Conservation (phyloP, 1,140 invertebrate species). For the Drosophila kepulauana region DNA sequence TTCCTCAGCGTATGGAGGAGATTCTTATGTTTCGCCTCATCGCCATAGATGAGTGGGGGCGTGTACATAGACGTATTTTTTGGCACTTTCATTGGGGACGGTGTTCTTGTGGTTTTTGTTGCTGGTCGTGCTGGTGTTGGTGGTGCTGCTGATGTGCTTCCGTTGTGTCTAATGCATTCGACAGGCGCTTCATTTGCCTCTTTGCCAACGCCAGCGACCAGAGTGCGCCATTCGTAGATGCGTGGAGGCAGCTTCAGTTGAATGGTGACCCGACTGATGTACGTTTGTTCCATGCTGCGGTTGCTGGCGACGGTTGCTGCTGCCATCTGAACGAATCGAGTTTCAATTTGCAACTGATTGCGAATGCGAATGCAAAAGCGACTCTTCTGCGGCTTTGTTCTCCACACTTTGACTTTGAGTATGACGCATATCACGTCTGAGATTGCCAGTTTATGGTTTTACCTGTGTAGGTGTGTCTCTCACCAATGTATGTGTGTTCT, state of each 20-base stretch:
- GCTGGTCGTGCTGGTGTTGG: constrained; percentile 11
- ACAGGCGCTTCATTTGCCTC: constrained; percentile 14
- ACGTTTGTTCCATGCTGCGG: constrained; percentile 49
- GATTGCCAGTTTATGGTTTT: constrained; percentile 22
- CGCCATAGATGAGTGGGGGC: constrained; percentile 60
- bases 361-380: constrained; percentile 36
- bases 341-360: constrained; percentile 65
- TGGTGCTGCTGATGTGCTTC: constrained; percentile 12
- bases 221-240: constrained; percentile 73
- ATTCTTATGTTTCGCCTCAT: constrained; percentile 60
- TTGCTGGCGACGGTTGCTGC: constrained; percentile 48
- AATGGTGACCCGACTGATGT: constrained; percentile 60
- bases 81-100: background rate
- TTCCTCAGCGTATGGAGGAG: constrained; percentile 63
- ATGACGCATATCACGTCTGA: constrained; percentile 36
- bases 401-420: constrained; percentile 42
- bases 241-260: constrained; percentile 50
- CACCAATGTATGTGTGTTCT: constrained; percentile 23
- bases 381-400: constrained; percentile 65
- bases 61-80: constrained; percentile 53
- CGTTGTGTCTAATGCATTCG: constrained; percentile 28
- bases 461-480: background rate
- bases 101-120: background rate
- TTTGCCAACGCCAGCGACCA: constrained; percentile 36
- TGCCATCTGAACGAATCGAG: constrained; percentile 72